These are phyloP conservation scores for Margarornis squamiger DNA, from an alignment of 2,797 vertebrate genomes.

Conservation along the genomic window DNA sequence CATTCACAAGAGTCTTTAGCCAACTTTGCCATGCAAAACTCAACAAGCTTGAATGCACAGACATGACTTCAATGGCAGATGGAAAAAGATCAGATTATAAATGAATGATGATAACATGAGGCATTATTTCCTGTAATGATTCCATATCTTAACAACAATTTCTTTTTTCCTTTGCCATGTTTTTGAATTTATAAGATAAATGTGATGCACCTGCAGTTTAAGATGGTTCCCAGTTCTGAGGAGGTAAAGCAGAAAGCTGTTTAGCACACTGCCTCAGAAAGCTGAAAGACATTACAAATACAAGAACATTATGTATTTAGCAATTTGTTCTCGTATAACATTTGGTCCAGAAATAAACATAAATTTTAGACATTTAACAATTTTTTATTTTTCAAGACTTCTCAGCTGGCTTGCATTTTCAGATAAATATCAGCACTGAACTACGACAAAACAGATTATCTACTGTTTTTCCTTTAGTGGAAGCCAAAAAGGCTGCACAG, in stretches of 20 bases:
- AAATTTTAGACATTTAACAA: constrained; percentile 61
- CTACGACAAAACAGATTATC: constrained; percentile 69
- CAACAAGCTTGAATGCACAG: background rate
- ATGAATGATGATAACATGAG: background rate
- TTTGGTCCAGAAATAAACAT: constrained; percentile 33
- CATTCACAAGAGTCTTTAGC: background rate
- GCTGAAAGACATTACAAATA: constrained; percentile 43
- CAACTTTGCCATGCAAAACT: constrained; percentile 24
- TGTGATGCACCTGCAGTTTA: constrained; percentile 55
- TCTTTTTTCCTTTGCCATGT: background rate
- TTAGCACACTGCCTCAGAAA: constrained; percentile 36
- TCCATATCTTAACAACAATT: background rate
- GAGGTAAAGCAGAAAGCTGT: constrained; percentile 31
- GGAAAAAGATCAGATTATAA: background rate
- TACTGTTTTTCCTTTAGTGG: constrained; percentile 54
- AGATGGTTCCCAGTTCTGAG: constrained; percentile 36
- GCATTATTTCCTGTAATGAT: background rate
- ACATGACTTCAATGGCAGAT: background rate
- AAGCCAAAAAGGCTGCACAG: constrained; percentile 64
- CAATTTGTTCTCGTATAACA: constrained; percentile 48
- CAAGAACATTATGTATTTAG: constrained; percentile 61
- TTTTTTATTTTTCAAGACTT: constrained; percentile 39
- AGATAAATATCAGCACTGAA: constrained; percentile 66
- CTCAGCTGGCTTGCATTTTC: constrained; percentile 57
- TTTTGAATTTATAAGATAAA: constrained; percentile 12